Base-by-base conservation (phyloP, 2,113 vertebrate species). In the Antigone vipio region DNA sequence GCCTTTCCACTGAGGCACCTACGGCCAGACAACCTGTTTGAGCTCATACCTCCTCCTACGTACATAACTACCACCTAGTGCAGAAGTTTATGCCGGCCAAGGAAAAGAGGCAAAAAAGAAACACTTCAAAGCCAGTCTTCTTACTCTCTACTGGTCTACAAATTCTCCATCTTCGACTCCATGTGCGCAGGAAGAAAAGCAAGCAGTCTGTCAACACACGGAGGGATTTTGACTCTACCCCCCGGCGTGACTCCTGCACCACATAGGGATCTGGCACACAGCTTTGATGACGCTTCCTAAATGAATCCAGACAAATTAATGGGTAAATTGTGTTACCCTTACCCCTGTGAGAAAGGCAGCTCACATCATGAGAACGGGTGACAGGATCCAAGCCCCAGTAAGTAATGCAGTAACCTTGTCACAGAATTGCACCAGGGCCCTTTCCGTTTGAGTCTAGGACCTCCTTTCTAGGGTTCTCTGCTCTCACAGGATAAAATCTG, bases 241-340 rank as follows among this genome's bases (percentile, higher is more conserved):
- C 73, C 58, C 56, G 44, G 66, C 1, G 34, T 68, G 81, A 85
- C 44, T 95, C 74, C 58, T 88, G 78, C 74, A 58, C 44, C 62
- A 50, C 66, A 77, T 0, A 92, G 62, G 82, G 89, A 82, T 93
- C 87, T 92, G 62, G 87, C 87, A 88, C 50, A 88, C 87, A 90
- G 81, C 75, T 96, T 89, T 58, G 62, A 91, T 82, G 66, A 69
- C 45, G 27, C 49, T 85, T 94, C 40, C 50, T 93, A 89, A 94
- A 79, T 38, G 45, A 92, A 93, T 93, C 85, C 71, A 87, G 92
- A 88, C 22, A 82, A 88, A 95, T 38, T n/a, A 7, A 29, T 6
- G 50, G 47, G 30, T 85, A 38, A 85, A 85, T 30, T 53, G 27
- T 76, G n/a, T 76, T 69, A 67, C 52, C 47, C 45, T 68, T 72